Base-by-base conservation (phyloP, 2,113 vertebrate species). In the Perognathus longimembris region DNA sequence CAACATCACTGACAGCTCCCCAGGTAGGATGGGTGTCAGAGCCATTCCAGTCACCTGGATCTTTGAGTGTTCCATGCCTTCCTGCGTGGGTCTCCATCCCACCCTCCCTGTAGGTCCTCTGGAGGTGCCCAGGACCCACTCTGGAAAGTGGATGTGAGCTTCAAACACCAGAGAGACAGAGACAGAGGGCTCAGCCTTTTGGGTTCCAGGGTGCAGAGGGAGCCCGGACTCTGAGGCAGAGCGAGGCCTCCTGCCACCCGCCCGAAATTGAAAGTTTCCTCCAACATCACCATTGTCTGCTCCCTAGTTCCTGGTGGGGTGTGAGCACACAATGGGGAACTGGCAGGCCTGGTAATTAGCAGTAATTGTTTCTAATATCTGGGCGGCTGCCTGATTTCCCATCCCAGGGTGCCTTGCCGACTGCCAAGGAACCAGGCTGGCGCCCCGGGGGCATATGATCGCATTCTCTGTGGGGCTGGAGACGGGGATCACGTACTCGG, bases 281-380 rank as follows among this genome's bases (percentile, higher is more conserved):
- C 94, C 75, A 91, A 50, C 83, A 71, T 26, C 50, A 1, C 64
- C 92, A 78, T 57, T 34, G 88, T 88, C 93, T 95, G 82, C 87
- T 89, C 88, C 86, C 85, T 10, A 18, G 84, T 81, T 95, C 92
- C 89, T 93, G 80, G 93, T 92, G 85, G 92, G 89, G 88, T 92
- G 86, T 63, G 78, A 92, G 89, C 64, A 96, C 84, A 97, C 96
- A 96, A 96, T 96, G 87, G 95, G 93, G 89, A 96, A 93, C 95
- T 89, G 84, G 97, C 94, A 95, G 93, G 76, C 91, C 86, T 96
- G 97, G 96, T 96, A 97, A 97, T 97, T 97, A 97, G 93, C 54
- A 0, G 93, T 97, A 97, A 97, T 97, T 96, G 96, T 97, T 96
- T 95, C 89, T 97, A 95, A 96, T 97, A 95, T 96, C 92, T 96